phyloP scores from a whole-genome alignment of 2,113 vertebrate species.

The Puntigrus tetrazona region DNA sequence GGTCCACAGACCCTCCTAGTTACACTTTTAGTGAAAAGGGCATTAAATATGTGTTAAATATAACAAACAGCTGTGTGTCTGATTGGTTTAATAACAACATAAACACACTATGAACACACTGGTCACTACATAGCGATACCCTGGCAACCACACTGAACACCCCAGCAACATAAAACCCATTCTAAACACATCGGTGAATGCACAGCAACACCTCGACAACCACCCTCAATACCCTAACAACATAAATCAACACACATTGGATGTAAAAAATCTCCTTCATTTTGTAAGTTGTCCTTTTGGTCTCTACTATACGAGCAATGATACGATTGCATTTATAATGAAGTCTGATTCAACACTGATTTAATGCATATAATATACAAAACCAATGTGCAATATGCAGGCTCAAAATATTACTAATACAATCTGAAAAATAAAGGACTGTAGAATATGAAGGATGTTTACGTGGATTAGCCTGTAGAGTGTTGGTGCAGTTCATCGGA shows the following conservation, averaged over 20 bases:
- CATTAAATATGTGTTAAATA: too few relatives aligned
- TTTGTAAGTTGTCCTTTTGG: not conserved
- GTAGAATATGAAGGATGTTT: not conserved
- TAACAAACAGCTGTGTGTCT: too few relatives aligned
- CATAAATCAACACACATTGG: too few relatives aligned
- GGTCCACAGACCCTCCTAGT: too few relatives aligned
- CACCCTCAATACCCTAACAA: too few relatives aligned
- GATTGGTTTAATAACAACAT: too few relatives aligned
- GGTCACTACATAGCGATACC: not conserved
- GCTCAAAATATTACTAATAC: not conserved
- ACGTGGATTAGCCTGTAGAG: not conserved
- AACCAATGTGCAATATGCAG: not conserved
- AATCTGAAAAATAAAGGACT: not conserved
- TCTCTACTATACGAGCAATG: not conserved
- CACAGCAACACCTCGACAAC: too few relatives aligned
- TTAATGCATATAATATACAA: not conserved
- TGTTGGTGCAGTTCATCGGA: not conserved
- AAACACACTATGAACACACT: not conserved
- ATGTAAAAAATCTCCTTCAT: not conserved
- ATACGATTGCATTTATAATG: not conserved
- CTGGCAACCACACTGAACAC: not conserved
- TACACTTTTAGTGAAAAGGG: too few relatives aligned
- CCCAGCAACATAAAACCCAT: not conserved
- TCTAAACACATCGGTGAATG: not conserved
- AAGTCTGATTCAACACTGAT: not conserved